A percentile compares a stretch with the other conserved stretches of the same genome.
Conservation (phyloP, 2,797 vertebrate species). For the Masticophis lateralis region DNA sequence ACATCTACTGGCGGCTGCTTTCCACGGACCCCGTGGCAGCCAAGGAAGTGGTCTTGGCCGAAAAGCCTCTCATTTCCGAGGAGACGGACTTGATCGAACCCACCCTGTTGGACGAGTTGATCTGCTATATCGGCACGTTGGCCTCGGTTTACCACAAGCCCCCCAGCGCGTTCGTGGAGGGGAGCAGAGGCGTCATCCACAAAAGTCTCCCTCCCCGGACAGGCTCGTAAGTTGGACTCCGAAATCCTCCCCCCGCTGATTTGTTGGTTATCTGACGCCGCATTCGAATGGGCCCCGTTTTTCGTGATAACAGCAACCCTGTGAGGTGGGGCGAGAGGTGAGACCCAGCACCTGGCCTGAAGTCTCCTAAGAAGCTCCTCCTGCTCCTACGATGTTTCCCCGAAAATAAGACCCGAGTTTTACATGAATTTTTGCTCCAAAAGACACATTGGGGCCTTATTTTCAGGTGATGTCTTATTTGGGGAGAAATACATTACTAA, state of each 20-base stretch:
- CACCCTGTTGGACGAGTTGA: slow-evolving; percentile 77
- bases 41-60: slow-evolving; percentile 80
- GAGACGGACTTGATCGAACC: slow-evolving; percentile 81
- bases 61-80: slow-evolving; percentile 81
- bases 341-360: not conserved
- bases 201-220: slow-evolving; percentile 86
- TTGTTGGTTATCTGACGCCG: not conserved
- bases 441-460: too few relatives aligned
- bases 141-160: slow-evolving; percentile 82
- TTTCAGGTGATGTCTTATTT: too few relatives aligned
- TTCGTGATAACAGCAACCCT: not conserved
- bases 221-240: slow-evolving; percentile 85
- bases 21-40: slow-evolving; percentile 80
- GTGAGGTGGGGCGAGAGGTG: not conserved
- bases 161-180: slow-evolving; percentile 82
- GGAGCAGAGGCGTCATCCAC: slow-evolving; percentile 82
- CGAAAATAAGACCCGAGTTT: too few relatives aligned
- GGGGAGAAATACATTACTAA: too few relatives aligned
- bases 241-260: not conserved
- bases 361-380: too few relatives aligned
- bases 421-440: too few relatives aligned
- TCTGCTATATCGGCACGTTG: slow-evolving; percentile 78
- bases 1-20: slow-evolving; percentile 90
- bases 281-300: not conserved
- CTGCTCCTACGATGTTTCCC: too few relatives aligned